Percentiles rank a stretch among this genome's conserved stretches.
Evolutionary conservation across 2,888 invertebrate species (phyloP).

Genomic region (Drosophila glabriapex): DNA sequence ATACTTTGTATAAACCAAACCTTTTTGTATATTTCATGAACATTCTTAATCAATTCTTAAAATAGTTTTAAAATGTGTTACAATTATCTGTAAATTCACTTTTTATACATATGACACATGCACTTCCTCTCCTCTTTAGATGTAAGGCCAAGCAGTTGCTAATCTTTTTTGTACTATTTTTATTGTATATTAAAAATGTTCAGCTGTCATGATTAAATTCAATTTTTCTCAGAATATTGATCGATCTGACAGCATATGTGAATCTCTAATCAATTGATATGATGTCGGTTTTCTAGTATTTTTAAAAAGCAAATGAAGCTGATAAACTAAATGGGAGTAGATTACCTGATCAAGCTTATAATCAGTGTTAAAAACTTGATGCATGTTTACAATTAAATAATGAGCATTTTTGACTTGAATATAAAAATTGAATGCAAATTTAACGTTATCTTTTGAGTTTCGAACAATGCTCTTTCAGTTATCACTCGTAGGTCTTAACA

Average conservation of each 20-base stretch:
- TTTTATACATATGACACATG: background rate
- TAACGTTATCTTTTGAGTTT: too few species aligned
- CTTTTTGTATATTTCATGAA: too few species aligned
- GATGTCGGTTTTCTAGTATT: background rate
- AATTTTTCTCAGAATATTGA: background rate
- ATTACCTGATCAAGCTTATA: background rate
- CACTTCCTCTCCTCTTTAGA: background rate
- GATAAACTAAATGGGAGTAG: background rate
- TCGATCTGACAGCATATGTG: background rate
- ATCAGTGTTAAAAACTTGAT: background rate
- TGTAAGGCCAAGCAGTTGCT: background rate
- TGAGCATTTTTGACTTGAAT: background rate
- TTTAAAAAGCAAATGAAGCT: background rate
- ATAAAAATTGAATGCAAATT: background rate
- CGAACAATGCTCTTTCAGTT: too few species aligned
- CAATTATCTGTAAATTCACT: background rate
- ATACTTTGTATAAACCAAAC: too few species aligned
- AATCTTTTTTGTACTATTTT: too few species aligned
- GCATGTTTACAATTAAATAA: background rate
- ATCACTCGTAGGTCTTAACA: background rate
- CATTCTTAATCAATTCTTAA: too few species aligned
- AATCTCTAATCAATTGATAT: background rate
- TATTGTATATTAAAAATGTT: background rate
- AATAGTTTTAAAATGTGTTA: too few species aligned
- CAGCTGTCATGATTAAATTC: background rate